A percentile compares a stretch with the other conserved stretches of the same genome.
phyloP scores from a whole-genome alignment of 2,113 vertebrate species.

The Gadus macrocephalus region DNA sequence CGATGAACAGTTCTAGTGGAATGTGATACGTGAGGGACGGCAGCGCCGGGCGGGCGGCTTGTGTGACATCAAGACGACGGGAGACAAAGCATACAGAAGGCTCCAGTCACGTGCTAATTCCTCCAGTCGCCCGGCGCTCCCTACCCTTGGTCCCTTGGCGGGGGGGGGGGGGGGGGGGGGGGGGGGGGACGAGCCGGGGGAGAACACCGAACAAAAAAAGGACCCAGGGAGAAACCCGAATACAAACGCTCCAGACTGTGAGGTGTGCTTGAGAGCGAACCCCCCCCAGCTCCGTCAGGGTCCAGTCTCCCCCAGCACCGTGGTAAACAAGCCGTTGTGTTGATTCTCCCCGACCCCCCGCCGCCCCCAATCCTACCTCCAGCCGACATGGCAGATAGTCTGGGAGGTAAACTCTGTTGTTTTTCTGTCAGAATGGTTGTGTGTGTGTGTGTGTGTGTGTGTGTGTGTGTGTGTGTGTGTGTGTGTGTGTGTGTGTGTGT shows the following conservation, averaged over 20 bases:
- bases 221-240: conserved; percentile 7
- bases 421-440: neutral
- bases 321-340: conserved; percentile 43
- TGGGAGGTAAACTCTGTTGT: conserved; percentile 19
- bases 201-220: conserved; percentile 37
- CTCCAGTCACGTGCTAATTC: too few species aligned
- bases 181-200: neutral
- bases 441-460: conserved; percentile 16
- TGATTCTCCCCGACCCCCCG: conserved; percentile 18
- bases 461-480: conserved; percentile 16
- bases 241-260: conserved; percentile 10
- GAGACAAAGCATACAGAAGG: too few species aligned
- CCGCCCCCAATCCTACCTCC: too few species aligned
- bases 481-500: conserved; percentile 15
- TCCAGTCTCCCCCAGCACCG: conserved; percentile 41
- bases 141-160: too few species aligned
- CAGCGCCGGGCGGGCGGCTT: neutral
- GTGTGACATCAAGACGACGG: neutral
- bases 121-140: too few species aligned
- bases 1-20: neutral
- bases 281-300: conserved; percentile 27
- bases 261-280: conserved; percentile 27
- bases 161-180: neutral
- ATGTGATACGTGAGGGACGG: neutral
- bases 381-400: conserved; percentile 24